Percentiles rank a stretch among this genome's conserved stretches.
phyloP scores from a whole-genome alignment of 2,888 invertebrate species.

The Aproaerema taeniolella region DNA sequence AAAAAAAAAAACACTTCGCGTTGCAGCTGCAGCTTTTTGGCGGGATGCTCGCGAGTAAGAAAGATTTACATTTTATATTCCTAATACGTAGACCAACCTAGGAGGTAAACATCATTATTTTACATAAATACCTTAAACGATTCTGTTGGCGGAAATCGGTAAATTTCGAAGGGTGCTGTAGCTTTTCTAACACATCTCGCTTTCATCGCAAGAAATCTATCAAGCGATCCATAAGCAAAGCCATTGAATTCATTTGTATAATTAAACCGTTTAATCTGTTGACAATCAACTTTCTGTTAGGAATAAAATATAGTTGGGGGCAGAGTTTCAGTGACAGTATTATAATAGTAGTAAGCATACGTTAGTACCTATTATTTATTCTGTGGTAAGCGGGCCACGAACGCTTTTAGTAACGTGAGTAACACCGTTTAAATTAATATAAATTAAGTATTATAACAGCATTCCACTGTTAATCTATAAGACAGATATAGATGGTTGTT shows the following conservation, averaged over 20 bases:
- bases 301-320: not conserved
- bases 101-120: not conserved
- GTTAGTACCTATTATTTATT: not conserved
- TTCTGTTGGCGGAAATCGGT: conserved; percentile 54
- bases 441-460: too few species aligned
- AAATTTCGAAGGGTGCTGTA: conserved; percentile 72
- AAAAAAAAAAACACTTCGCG: too few species aligned
- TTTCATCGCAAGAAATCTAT: conserved; percentile 66
- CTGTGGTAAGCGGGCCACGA: not conserved
- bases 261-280: too few species aligned
- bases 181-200: conserved; percentile 72
- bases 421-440: too few species aligned
- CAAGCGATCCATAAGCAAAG: conserved; percentile 70
- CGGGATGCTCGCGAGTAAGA: too few species aligned
- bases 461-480: too few species aligned
- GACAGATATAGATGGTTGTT: too few species aligned
- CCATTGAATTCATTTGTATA: too few species aligned
- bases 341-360: not conserved
- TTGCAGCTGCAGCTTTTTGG: too few species aligned
- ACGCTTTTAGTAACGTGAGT: too few species aligned
- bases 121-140: not conserved
- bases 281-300: not conserved
- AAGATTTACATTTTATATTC: not conserved
- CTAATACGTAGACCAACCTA: not conserved
- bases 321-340: not conserved